Base-by-base conservation (phyloP, 2,113 vertebrate species). In the Bolborhynchus lineola region DNA sequence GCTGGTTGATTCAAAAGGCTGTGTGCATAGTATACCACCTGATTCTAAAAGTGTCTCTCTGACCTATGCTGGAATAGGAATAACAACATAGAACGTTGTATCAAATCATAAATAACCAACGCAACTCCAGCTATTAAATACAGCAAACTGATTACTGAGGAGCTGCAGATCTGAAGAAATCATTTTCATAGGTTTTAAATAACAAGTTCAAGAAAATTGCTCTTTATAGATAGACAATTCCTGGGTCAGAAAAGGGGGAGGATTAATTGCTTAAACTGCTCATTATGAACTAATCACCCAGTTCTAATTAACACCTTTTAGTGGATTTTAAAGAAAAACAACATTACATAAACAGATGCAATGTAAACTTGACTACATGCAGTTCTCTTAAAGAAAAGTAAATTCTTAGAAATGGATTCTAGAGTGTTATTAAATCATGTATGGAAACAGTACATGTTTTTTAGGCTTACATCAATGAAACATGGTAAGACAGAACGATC, bases 241-340 rank as follows among this genome's bases (percentile, higher is more conserved):
- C 81, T 85, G 92, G 91, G 96, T 94, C 94, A 94, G 29, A 87
- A 92, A 86, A 82, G 28, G 72, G 47, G 72, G 68, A 75, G 44
- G 80, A 89, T 90, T 92, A 95, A 94, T 90, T 92, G 77, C 80
- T 79, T 93, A 88, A 94, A 89, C 88, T 91, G 76, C 96, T 96
- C 93, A 94, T 95, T 96, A 94, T 81, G 77, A 92, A 69, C 86
- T 92, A 93, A 95, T 96, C 65, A 65, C 47, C 52, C 55, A 57
- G 82, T 84, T 96, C 69, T 93, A 95, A 93, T 93, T 95, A 94
- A 94, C 95, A 96, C 90, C 92, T 95, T 96, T 96, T 93, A 90
- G 93, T 84, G 64, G 39, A 78, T 88, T 95, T 93, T 94, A 76
- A 84, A 87, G 83, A 92, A 95, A 94, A 97, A 62, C 52, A 90